Percentiles rank a stretch among this genome's conserved stretches.
phyloP scores from a whole-genome alignment of 2,888 invertebrate genomes.

The Acronicta leporina region DNA sequence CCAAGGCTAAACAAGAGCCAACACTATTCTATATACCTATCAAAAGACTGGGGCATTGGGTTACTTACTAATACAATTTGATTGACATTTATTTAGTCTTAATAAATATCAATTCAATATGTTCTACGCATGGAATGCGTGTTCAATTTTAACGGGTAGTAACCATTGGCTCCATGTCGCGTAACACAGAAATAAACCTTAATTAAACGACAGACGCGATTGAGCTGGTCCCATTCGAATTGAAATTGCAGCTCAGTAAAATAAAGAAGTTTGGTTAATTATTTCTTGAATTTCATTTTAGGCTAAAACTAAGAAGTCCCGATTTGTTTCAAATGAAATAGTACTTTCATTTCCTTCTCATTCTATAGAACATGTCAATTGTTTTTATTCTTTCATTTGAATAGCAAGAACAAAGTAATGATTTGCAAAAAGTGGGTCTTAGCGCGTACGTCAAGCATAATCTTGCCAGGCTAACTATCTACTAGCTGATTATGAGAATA shows the following conservation, averaged over 20 bases:
- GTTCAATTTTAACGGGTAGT: constrained; percentile 21
- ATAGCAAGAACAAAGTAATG: no score
- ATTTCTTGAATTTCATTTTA: no score
- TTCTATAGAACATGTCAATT: no score
- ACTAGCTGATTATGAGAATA: no score
- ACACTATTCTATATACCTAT: constrained; percentile 11
- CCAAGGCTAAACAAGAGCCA: constrained; percentile 18
- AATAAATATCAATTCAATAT: constrained; percentile 43
- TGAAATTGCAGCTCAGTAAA: background rate
- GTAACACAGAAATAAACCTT: background rate
- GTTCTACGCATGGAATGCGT: constrained; percentile 21
- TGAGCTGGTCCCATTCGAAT: background rate
- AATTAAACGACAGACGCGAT: background rate
- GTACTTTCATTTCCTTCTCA: no score
- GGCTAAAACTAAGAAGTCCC: no score
- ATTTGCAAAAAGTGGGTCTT: no score
- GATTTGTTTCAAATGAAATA: no score
- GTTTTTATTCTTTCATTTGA: no score
- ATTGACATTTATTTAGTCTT: constrained; percentile 17
- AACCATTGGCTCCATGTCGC: constrained; percentile 9
- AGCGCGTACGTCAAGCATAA: no score
- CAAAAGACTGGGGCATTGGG: constrained; percentile 13
- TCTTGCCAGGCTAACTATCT: no score
- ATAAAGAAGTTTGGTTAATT: background rate
- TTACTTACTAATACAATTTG: constrained; percentile 21